phyloP scores from a whole-genome alignment of 1,140 invertebrate genomes.

The Chymomyza costata region DNA sequence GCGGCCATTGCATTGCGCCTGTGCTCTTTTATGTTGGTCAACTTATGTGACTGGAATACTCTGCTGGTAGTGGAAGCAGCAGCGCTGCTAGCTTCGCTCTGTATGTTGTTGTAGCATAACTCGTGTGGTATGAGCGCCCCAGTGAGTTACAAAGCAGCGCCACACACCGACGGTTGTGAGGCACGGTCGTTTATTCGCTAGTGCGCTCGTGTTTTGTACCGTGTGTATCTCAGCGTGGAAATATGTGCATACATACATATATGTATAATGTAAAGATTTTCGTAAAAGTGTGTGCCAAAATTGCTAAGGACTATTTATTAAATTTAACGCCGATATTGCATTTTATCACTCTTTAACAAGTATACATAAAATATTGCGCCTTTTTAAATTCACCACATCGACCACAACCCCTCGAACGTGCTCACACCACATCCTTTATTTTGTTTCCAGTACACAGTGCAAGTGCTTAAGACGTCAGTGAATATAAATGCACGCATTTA shows the following conservation, averaged over 20 bases:
- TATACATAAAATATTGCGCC: too few relatives aligned
- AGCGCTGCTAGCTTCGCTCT: not conserved
- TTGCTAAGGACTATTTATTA: too few relatives aligned
- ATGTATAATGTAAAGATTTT: not conserved
- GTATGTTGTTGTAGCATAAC: constrained; percentile 5
- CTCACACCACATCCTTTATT: too few relatives aligned
- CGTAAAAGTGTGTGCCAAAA: too few relatives aligned
- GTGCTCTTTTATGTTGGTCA: constrained; percentile 34
- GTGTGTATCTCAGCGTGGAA: constrained; percentile 17
- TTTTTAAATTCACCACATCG: too few relatives aligned
- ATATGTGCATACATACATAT: constrained; percentile 23
- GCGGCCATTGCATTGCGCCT: too few relatives aligned
- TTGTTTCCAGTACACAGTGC: too few relatives aligned
- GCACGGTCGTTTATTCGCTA: constrained; percentile 23
- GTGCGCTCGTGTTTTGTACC: constrained; percentile 17
- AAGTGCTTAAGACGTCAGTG: too few relatives aligned
- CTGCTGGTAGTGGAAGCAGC: constrained; percentile 8
- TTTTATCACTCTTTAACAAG: too few relatives aligned
- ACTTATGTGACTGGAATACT: constrained; percentile 27
- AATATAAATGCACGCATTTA: too few relatives aligned
- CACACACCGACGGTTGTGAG: constrained; percentile 59
- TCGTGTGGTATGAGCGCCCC: constrained; percentile 28
- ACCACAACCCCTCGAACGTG: too few relatives aligned
- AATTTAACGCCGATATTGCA: too few relatives aligned
- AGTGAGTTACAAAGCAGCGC: constrained; percentile 59